phyloP scores from a whole-genome alignment of 2,888 invertebrate genomes.

The Pandemis heparana region DNA sequence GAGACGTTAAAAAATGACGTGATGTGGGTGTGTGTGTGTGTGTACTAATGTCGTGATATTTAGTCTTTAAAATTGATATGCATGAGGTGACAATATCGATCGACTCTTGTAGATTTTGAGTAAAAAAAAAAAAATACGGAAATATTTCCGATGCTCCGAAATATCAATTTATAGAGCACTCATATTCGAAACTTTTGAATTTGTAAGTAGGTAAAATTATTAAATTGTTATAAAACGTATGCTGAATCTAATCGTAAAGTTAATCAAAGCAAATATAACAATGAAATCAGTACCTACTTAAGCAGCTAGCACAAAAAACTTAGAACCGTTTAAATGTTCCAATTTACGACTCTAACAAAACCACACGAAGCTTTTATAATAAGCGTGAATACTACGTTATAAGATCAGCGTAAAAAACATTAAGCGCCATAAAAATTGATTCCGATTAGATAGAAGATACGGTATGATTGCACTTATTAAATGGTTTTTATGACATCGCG shows the following conservation, averaged over 20 bases:
- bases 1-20: neutral
- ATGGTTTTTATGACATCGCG: slow-evolving; percentile 47
- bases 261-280: too few species aligned
- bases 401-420: slow-evolving; percentile 13
- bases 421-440: slow-evolving; percentile 22
- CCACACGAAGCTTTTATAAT: neutral
- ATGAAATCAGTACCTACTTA: neutral
- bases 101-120: too few species aligned
- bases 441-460: slow-evolving; percentile 34
- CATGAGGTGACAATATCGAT: too few species aligned
- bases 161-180: too few species aligned
- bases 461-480: slow-evolving; percentile 40
- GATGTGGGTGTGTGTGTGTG: too few species aligned
- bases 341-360: neutral
- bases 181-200: too few species aligned
- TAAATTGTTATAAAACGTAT: too few species aligned
- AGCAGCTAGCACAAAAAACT: neutral
- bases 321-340: neutral
- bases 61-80: neutral
- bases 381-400: neutral
- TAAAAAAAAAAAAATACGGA: too few species aligned
- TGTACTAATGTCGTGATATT: too few species aligned
- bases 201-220: too few species aligned
- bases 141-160: too few species aligned
- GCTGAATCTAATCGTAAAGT: too few species aligned